These are phyloP conservation scores for Copidosoma aretas DNA, from an alignment of 2,888 invertebrate species.

Conservation along the genomic window DNA sequence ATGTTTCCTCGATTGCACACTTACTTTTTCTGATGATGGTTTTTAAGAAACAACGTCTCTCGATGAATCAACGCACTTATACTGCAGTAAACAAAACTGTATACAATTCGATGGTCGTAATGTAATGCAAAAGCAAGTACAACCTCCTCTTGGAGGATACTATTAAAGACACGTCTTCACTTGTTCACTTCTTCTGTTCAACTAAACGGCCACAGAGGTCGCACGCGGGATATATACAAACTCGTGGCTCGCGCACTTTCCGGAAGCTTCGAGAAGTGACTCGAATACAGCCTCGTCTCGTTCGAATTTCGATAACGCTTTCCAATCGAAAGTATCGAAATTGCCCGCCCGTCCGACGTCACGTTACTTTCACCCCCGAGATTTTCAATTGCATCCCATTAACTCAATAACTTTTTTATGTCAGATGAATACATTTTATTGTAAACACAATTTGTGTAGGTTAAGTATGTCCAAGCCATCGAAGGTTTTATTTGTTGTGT, in stretches of 20 bases:
- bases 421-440: too few species aligned
- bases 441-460: too few species aligned
- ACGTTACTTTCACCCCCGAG: slow-evolving; percentile 1
- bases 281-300: slow-evolving; percentile 50
- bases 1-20: slow-evolving; percentile 23
- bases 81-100: not conserved
- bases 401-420: too few species aligned
- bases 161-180: slow-evolving; percentile 12
- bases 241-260: slow-evolving; percentile 66
- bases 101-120: too few species aligned
- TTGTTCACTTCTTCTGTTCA: slow-evolving; percentile 51
- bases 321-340: not conserved
- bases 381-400: too few species aligned
- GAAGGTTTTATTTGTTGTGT: too few species aligned
- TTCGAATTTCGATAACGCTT: slow-evolving; percentile 4
- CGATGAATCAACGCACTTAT: not conserved
- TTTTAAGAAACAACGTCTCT: not conserved
- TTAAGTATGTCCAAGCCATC: too few species aligned
- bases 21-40: slow-evolving; percentile 30
- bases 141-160: slow-evolving; percentile 14
- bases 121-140: slow-evolving; percentile 7
- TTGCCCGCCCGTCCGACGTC: not conserved
- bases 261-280: slow-evolving; percentile 71
- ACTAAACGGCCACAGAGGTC: slow-evolving; percentile 64
- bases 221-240: slow-evolving; percentile 70